Evolutionary conservation across 35 echinoderm and acorn worm species (phyloP).

Genomic region (Lytechinus variegatus): DNA sequence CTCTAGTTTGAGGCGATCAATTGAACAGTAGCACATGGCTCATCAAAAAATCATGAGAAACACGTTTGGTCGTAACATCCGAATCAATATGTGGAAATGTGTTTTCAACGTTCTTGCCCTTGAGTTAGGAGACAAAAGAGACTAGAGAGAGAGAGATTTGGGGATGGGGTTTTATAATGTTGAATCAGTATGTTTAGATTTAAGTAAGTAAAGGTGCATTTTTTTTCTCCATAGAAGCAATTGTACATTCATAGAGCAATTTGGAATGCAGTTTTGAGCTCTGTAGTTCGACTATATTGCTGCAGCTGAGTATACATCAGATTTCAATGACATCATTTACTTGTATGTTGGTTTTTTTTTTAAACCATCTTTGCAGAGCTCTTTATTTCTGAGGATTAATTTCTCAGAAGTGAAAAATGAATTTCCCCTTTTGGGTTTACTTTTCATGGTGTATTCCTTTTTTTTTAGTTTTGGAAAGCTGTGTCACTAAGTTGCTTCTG

Average conservation of each 20-base stretch:
- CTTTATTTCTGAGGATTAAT: too few species aligned
- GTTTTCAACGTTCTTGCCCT: neutral
- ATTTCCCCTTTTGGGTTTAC: too few species aligned
- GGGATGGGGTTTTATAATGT: neutral
- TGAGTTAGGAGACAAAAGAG: neutral
- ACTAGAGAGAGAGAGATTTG: neutral
- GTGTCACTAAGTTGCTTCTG: too few species aligned
- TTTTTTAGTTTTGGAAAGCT: too few species aligned
- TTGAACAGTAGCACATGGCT: neutral
- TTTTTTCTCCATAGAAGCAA: neutral
- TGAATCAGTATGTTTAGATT: neutral
- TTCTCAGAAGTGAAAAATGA: too few species aligned
- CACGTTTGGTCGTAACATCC: neutral
- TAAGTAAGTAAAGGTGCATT: neutral
- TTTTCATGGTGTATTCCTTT: too few species aligned
- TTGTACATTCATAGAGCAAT: neutral
- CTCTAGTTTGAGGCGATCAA: neutral
- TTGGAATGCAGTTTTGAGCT: neutral
- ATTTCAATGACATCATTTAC: neutral
- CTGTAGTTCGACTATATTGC: neutral
- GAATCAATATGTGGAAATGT: neutral
- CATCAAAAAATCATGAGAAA: conserved; percentile 3
- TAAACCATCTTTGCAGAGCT: neutral
- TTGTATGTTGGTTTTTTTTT: neutral
- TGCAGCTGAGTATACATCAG: neutral